Evolutionary conservation across 2,797 vertebrate genomes (phyloP), one percentile per base, ranked within the genome.

Genomic region (Hoplostethus mediterraneus): DNA sequence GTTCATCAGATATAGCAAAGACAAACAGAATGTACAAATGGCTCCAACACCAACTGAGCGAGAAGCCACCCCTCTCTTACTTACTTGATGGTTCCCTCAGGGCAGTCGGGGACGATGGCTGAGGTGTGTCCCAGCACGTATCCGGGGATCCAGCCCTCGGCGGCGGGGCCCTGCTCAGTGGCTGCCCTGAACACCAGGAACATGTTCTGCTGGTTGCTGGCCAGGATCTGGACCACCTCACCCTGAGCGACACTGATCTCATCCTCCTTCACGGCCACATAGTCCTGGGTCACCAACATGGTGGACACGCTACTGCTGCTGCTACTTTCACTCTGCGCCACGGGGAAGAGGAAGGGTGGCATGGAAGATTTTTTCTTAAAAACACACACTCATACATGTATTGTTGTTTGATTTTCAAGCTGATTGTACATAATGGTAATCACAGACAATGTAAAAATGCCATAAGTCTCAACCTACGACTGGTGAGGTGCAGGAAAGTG

Each of bases 231-330:
- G 92, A 99, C 98, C 90, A 98, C 98, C 90, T 99, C 98, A 86
- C 98, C 98, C 95, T 99, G 98, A 90, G 87, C 92, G 86, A 99
- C 98, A 88, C 96, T 99, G 90, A 99, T 98, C 96, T 99, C 98
- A 96, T 99, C 98, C 97, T 99, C 98, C 95, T 99, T 99, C 95
- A 99, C 95, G 79, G 98, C 98, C 94, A 95, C 96, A 91, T 99
- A 99, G 97, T 99, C 98, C 94, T 99, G 98, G 89, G 98, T 99
- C 96, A 99, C 98, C 96, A 99, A 93, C 98, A 99, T 99, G 95
- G 98, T 99, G 96, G 98, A 98, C 93, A 99, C 96, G 95, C 95
- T 98, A 96, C 97, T 99, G 95, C 97, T 98, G 97, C 97, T 99
- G 97, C 98, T 98, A 90, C 97, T 97, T 98, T 99, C 98, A 99